A percentile compares a stretch with the other conserved stretches of the same genome.
phyloP scores from a whole-genome alignment of 1,140 invertebrate species.

The Diachasmimorpha longicaudata region DNA sequence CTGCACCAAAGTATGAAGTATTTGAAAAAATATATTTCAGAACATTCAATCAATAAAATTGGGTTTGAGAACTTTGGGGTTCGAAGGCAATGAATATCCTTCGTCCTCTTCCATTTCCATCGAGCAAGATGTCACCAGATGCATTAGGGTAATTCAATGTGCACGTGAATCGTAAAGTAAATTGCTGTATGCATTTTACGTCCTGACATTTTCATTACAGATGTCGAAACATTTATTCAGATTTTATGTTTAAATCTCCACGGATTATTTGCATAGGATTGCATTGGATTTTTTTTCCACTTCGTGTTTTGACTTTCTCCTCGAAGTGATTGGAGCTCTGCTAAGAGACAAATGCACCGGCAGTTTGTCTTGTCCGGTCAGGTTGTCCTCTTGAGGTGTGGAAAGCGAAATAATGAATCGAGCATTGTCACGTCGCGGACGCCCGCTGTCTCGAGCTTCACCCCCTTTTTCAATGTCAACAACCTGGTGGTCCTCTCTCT shows the following conservation, averaged over 20 bases:
- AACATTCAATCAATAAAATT: too few species aligned
- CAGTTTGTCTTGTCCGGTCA: neutral
- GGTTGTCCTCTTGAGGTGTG: slow-evolving; percentile 12
- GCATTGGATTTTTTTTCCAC: too few species aligned
- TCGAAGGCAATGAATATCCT: too few species aligned
- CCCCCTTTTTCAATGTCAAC: neutral
- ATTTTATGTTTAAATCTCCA: neutral
- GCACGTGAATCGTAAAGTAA: neutral
- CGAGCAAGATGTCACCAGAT: neutral
- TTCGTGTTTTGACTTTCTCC: too few species aligned
- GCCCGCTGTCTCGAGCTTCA: neutral
- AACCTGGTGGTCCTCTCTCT: slow-evolving; percentile 20
- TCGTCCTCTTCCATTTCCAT: neutral
- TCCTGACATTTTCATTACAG: neutral
- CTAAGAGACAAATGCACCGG: neutral
- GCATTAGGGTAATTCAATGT: neutral
- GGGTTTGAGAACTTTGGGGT: too few species aligned
- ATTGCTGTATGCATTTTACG: neutral
- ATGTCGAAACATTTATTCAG: neutral
- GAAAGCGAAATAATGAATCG: slow-evolving; percentile 42
- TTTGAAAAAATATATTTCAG: too few species aligned
- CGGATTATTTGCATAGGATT: neutral
- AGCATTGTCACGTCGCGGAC: slow-evolving; percentile 40
- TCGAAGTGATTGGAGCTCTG: neutral
- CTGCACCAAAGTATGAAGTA: too few species aligned